Evolutionary conservation across 2,888 invertebrate species (phyloP).

Genomic region (Apamea epomidion): DNA sequence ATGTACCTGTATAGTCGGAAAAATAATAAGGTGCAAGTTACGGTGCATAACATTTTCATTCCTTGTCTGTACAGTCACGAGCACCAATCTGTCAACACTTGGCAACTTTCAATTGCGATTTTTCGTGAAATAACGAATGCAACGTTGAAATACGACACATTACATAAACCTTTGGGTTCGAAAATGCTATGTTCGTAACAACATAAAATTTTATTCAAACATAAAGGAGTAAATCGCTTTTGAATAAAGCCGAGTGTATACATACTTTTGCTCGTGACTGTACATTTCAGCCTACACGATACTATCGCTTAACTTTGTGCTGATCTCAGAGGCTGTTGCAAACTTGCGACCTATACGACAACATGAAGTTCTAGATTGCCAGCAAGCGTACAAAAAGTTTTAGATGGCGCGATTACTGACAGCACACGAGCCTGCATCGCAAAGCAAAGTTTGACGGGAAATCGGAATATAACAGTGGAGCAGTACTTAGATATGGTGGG

Average conservation of each 20-base stretch:
- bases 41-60: neutral
- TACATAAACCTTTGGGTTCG: too few relatives aligned
- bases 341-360: neutral
- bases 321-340: neutral
- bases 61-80: too few relatives aligned
- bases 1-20: neutral
- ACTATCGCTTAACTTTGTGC: neutral
- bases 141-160: too few relatives aligned
- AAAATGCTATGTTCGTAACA: too few relatives aligned
- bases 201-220: too few relatives aligned
- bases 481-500: neutral
- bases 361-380: conserved; percentile 20
- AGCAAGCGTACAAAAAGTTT: conserved; percentile 3
- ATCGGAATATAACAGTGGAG: neutral
- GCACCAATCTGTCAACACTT: too few relatives aligned
- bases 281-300: neutral
- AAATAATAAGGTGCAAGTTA: neutral
- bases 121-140: too few relatives aligned
- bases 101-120: too few relatives aligned
- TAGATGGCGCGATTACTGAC: conserved; percentile 2
- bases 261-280: too few relatives aligned
- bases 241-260: too few relatives aligned
- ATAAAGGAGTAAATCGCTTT: too few relatives aligned
- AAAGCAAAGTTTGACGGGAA: neutral
- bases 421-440: neutral